Evolutionary conservation across 2,888 invertebrate species (phyloP), one percentile per base, ranked within the genome.

Genomic region (Amphipoea lucens): DNA sequence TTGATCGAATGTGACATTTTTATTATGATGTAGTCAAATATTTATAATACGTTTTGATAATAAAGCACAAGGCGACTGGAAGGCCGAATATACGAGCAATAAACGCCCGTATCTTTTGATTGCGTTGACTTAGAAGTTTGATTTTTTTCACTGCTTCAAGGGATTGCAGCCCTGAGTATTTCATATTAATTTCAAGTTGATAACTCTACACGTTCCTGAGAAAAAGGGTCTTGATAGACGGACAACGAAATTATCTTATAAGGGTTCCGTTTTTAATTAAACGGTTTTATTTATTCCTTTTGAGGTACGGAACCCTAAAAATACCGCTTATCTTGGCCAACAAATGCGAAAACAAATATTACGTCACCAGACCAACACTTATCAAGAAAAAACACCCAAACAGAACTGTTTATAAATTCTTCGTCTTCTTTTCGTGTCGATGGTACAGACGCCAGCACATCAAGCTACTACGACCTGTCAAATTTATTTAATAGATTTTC

Each of bases 11-110:
- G 45, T 54, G 65, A 78, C 62, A 75, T 70, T 78, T 82, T 78
- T 82, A 71, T 71, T 74, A 71, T 74, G 74, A 77, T 77, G 36
- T 67, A 81, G 68, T 67, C 72, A 69, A 82, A 85, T 62, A 51
- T 74, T 36, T 7, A 29, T 29, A 69, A 11, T 29, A 20, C n/a
- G 57, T 70, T 65, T 70, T 65, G 54, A 66, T 78, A 76, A 48
- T 63, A 74, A 69, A 80, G 9, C 11, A 74, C 23, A 60, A 42
- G 69, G n/a, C 63, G 45, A n/a, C 20, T 54, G 65, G 17, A 48
- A 57, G 36, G 54, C 54, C 70, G 77, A 84, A 82, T 81, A 85
- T 29, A 29, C 29, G 29, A n/a, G 29, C 1, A 29, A 29, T 29
- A 29, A 29, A 29, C 29, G 29, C 29, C 29, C 29, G 29, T 29